Percentiles rank a stretch among this genome's conserved stretches.
Evolutionary conservation across 2,888 invertebrate genomes (phyloP).

Genomic region (Meteorus cinctellus): DNA sequence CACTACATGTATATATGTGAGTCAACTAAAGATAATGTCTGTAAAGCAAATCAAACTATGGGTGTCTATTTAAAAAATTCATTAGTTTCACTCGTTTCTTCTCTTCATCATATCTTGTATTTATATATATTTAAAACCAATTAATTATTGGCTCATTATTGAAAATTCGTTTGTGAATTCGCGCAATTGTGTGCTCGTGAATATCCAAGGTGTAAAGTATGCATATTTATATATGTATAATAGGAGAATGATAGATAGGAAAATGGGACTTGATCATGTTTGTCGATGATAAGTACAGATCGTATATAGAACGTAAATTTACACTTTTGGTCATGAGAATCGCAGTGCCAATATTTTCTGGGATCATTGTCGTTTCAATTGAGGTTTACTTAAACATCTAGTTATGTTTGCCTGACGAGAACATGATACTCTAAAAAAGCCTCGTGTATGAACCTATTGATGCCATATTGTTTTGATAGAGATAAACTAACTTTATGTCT

Average conservation of each 20-base stretch:
- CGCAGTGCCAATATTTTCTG: neutral
- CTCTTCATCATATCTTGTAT: constrained; percentile 27
- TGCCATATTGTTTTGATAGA: neutral
- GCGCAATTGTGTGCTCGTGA: constrained; percentile 3
- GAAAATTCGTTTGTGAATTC: constrained; percentile 25
- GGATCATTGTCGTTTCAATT: constrained; percentile 4
- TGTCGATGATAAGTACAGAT: constrained; percentile 31
- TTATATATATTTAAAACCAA: constrained; percentile 31
- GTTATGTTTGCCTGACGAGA: constrained; percentile 17
- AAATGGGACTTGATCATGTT: constrained; percentile 18
- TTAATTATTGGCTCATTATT: constrained; percentile 20
- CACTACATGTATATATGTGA: constrained; percentile 25
- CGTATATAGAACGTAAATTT: neutral
- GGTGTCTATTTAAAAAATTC: constrained; percentile 39
- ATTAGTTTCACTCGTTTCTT: constrained; percentile 39
- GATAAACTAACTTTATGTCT: constrained; percentile 1
- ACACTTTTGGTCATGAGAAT: neutral
- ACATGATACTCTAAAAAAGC: constrained; percentile 13
- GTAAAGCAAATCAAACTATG: constrained; percentile 53
- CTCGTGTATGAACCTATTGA: neutral
- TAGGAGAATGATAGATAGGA: neutral
- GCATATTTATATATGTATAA: constrained; percentile 41
- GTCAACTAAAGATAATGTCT: constrained; percentile 42
- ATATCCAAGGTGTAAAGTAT: constrained; percentile 18
- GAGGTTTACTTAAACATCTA: neutral